A percentile compares a stretch with the other conserved stretches of the same genome.
Conservation (phyloP, 2,113 vertebrate genomes). For the Thamnophis sirtalis region DNA sequence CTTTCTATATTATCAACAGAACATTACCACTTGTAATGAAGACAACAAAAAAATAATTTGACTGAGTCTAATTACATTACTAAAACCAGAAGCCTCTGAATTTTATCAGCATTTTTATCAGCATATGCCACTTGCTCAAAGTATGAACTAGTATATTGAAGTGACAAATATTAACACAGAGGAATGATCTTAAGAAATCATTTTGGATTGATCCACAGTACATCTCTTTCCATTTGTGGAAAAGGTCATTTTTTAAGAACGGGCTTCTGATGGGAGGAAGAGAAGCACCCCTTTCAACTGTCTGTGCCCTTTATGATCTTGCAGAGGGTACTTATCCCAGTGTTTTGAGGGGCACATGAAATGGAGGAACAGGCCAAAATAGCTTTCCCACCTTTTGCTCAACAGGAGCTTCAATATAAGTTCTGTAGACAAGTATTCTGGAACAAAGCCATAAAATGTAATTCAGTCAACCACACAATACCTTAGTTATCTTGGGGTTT, state of each 20-base stretch:
- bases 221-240: neutral
- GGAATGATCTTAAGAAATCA: slow-evolving; percentile 20
- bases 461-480: slow-evolving; percentile 30
- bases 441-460: neutral
- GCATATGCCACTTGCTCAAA: slow-evolving; percentile 10
- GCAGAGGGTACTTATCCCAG: neutral
- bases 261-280: neutral
- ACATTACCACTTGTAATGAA: neutral
- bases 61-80: slow-evolving; percentile 14
- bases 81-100: slow-evolving; percentile 24
- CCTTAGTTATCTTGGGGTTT: slow-evolving; percentile 32
- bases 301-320: neutral
- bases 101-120: neutral
- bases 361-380: neutral
- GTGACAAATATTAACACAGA: slow-evolving; percentile 42
- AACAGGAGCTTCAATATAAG: neutral
- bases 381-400: no score
- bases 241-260: neutral
- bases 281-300: neutral
- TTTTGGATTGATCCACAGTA: neutral
- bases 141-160: slow-evolving; percentile 32
- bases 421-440: neutral
- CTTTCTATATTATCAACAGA: slow-evolving; percentile 37
- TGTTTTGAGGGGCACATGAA: neutral
- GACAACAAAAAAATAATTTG: neutral